phyloP scores from a whole-genome alignment of 92 coral and sea anemone species.

The Scolanthus callimorphus region DNA sequence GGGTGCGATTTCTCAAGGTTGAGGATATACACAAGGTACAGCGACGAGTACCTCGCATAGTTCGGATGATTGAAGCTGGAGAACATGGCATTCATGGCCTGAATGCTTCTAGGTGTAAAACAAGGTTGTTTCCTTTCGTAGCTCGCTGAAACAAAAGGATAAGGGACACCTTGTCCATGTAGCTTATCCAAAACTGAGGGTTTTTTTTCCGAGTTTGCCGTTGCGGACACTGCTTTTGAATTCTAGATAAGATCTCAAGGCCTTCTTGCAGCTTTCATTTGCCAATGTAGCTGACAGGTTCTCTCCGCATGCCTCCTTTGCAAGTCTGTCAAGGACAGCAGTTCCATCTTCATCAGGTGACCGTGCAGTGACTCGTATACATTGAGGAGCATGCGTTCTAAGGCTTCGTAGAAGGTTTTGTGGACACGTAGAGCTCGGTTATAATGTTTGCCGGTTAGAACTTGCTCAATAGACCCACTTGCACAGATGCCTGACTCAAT shows the following conservation, averaged over 20 bases:
- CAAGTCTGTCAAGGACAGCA: conserved; percentile 19
- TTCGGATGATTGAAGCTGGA: conserved; percentile 27
- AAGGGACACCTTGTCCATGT: conserved; percentile 28
- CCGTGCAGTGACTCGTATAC: conserved; percentile 8
- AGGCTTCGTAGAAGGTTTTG: conserved; percentile 17
- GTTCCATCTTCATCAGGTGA: conserved; percentile 15
- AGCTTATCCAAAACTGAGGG: conserved; percentile 44
- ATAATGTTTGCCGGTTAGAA: conserved; percentile 19
- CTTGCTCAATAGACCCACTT: conserved; percentile 31
- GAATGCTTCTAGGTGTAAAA: conserved; percentile 25
- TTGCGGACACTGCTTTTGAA: conserved; percentile 13
- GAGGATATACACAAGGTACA: conserved; percentile 10
- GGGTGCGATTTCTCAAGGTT: conserved; percentile 23
- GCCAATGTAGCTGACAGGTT: conserved; percentile 27
- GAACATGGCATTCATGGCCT: conserved; percentile 21
- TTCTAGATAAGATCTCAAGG: conserved; percentile 4
- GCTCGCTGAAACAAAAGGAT: conserved; percentile 27
- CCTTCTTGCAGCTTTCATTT: conserved; percentile 29
- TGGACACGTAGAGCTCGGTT: conserved; percentile 26
- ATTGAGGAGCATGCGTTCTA: conserved; percentile 11
- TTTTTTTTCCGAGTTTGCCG: conserved; percentile 29
- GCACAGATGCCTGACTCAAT: conserved; percentile 32
- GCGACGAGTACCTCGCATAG: conserved; percentile 23
- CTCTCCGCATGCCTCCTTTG: conserved; percentile 21
- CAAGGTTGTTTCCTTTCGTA: conserved; percentile 20